These are phyloP conservation scores for Morpho helenor DNA, from an alignment of 2,888 invertebrate genomes.

Conservation along the genomic window DNA sequence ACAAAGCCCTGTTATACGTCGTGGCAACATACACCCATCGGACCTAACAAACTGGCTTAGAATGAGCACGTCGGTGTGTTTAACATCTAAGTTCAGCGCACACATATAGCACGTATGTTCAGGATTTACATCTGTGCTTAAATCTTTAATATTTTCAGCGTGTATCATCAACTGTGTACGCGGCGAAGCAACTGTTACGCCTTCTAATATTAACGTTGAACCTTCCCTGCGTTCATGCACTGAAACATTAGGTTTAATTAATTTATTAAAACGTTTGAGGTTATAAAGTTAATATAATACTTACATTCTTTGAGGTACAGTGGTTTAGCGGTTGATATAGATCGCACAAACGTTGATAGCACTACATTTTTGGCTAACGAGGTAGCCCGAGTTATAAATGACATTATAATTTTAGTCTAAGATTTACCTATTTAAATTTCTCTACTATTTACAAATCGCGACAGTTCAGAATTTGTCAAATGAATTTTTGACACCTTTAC, in stretches of 20 bases:
- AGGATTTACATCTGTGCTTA: slow-evolving; percentile 29
- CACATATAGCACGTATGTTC: slow-evolving; percentile 84
- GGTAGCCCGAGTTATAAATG: slow-evolving; percentile 46
- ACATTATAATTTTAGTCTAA: slow-evolving; percentile 40
- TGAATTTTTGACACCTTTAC: not conserved
- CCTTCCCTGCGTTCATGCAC: slow-evolving; percentile 82
- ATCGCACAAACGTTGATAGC: slow-evolving; percentile 45
- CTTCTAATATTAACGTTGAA: slow-evolving; percentile 81
- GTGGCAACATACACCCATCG: slow-evolving; percentile 91
- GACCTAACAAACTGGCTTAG: slow-evolving; percentile 91
- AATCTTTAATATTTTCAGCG: slow-evolving; percentile 49
- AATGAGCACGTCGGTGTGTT: slow-evolving; percentile 94
- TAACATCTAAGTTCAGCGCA: slow-evolving; percentile 84
- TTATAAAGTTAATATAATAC: slow-evolving; percentile 42
- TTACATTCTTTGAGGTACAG: slow-evolving; percentile 78
- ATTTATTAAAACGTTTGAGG: slow-evolving; percentile 30
- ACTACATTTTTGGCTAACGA: slow-evolving; percentile 47
- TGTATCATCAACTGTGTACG: slow-evolving; percentile 80
- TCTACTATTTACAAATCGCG: not conserved
- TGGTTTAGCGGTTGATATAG: slow-evolving; percentile 48
- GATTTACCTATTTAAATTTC: too few relatives aligned
- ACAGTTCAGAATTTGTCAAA: slow-evolving; percentile 7
- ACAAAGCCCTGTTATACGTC: slow-evolving; percentile 89
- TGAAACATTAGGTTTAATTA: slow-evolving; percentile 47
- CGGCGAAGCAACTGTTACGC: slow-evolving; percentile 77